Evolutionary conservation across 37 sponge, comb jelly and placozoan species (phyloP), one percentile per base, ranked within the genome.

Genomic region (Petrosia ficiformis): DNA sequence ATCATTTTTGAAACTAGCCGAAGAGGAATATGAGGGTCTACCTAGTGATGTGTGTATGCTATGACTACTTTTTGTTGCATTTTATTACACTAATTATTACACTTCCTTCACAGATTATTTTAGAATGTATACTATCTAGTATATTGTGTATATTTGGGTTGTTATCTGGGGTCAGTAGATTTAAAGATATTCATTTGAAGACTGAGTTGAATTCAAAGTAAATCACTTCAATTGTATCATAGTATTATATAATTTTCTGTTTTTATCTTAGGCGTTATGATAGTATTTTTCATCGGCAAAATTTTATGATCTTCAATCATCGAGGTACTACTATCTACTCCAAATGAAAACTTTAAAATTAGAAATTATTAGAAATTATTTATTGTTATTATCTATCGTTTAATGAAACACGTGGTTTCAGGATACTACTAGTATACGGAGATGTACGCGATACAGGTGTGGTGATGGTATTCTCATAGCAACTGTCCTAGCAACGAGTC

Each of bases 281-380:
- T 35, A 82, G 39, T 19, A 57, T 73, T n/a, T 39, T 61, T 44
- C 77, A 88, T 36, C 77, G 79, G 71, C 52, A 68, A 57, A 61
- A 66, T 43, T 88, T 88, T 57, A 68, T 88, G 75, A 77, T 68
- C 21, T 88, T 88, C 79, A 88, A 88, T 60, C 88, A 88, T 65
- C 32, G 88, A 41, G 83, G 88, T 33, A 64, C 25, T 26, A 29
- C 28, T 26, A 6, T 61, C 16, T 48, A 48, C 16, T 16, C 54
- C 16, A 48, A 16, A 10, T 48, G 10, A 16, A 48, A 48, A 48
- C n/a, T n/a, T 48, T 10, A 48, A 16, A 48, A 48, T 48, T 5
- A 61, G 22, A 6, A 61, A 61, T 61, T 11, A 26, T n/a, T 61
- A 6, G n/a, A 6, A 11, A 61, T 61, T 26, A 61, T 26, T 61